Percentiles rank a stretch among this genome's conserved stretches.
These are phyloP conservation scores for Hypomecis atomaria DNA, from an alignment of 2,888 invertebrate genomes.

Conservation along the genomic window DNA sequence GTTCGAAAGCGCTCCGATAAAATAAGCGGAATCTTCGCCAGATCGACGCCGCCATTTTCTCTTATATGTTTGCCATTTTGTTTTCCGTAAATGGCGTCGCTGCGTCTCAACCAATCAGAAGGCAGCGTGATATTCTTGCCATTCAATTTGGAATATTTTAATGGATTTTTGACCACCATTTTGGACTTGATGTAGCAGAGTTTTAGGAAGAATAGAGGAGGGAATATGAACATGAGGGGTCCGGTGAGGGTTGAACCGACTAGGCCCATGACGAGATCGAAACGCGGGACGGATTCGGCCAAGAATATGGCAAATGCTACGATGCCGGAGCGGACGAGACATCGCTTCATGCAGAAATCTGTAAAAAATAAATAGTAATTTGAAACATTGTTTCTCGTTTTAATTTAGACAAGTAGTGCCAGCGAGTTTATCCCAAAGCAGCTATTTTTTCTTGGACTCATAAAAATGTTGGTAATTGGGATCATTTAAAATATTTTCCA, in stretches of 20 bases:
- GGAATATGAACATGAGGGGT: slow-evolving; percentile 93
- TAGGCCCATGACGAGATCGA: slow-evolving; percentile 93
- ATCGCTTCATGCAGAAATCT: slow-evolving; percentile 91
- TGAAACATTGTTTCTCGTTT: background rate
- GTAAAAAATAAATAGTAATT: slow-evolving; percentile 50
- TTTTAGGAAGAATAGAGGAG: slow-evolving; percentile 91
- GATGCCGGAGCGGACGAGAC: slow-evolving; percentile 88
- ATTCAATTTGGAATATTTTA: slow-evolving; percentile 20
- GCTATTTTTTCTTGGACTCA: too few species aligned
- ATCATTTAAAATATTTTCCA: too few species aligned
- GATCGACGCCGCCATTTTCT: slow-evolving; percentile 35
- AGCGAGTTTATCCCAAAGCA: too few species aligned
- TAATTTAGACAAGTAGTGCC: too few species aligned
- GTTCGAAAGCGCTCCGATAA: slow-evolving; percentile 47
- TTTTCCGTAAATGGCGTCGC: slow-evolving; percentile 18
- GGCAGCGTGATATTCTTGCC: slow-evolving; percentile 16
- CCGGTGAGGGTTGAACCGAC: slow-evolving; percentile 94
- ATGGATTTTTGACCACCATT: slow-evolving; percentile 39
- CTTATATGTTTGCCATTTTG: slow-evolving; percentile 24
- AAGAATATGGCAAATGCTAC: slow-evolving; percentile 89
- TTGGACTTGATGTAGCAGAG: slow-evolving; percentile 82
- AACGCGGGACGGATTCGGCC: slow-evolving; percentile 92
- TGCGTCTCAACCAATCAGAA: slow-evolving; percentile 24
- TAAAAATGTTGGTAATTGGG: too few species aligned
- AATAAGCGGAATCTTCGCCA: slow-evolving; percentile 60